Evolutionary conservation across 2,888 invertebrate genomes (phyloP).

Genomic region (Chymomyza caudatula): DNA sequence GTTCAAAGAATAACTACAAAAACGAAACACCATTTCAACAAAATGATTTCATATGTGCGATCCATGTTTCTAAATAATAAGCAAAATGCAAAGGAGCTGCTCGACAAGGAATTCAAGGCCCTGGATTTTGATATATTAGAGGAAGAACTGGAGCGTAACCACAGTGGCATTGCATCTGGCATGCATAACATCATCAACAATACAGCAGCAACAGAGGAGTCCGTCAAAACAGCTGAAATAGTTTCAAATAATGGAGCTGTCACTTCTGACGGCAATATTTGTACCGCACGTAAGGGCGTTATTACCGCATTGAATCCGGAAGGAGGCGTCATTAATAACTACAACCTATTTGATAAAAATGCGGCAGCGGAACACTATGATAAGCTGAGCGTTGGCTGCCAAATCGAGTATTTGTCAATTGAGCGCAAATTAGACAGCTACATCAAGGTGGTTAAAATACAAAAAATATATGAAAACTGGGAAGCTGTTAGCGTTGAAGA

Average conservation of each 20-base stretch:
- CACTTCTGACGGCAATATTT: conserved; percentile 6
- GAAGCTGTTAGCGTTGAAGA: conserved; percentile 72
- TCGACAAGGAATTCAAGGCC: neutral
- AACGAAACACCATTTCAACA: neutral
- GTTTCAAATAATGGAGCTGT: conserved; percentile 20
- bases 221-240: neutral
- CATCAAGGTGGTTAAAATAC: conserved; percentile 81
- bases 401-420: conserved; percentile 81
- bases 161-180: neutral
- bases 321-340: conserved; percentile 82
- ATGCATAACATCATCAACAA: neutral
- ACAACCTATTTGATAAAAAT: conserved; percentile 79
- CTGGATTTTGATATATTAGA: neutral
- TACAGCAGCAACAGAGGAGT: neutral
- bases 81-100: neutral
- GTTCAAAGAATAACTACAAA: neutral
- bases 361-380: conserved; percentile 48
- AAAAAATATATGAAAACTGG: conserved; percentile 80
- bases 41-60: neutral
- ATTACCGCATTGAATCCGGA: conserved; percentile 80
- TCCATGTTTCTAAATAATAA: neutral
- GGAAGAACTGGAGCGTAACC: neutral
- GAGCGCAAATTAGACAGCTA: conserved; percentile 77
- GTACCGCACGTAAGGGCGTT: conserved; percentile 77
- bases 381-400: conserved; percentile 79